These are phyloP conservation scores for Scaptomyza montana DNA, from an alignment of 1,140 invertebrate species.

Conservation along the genomic window DNA sequence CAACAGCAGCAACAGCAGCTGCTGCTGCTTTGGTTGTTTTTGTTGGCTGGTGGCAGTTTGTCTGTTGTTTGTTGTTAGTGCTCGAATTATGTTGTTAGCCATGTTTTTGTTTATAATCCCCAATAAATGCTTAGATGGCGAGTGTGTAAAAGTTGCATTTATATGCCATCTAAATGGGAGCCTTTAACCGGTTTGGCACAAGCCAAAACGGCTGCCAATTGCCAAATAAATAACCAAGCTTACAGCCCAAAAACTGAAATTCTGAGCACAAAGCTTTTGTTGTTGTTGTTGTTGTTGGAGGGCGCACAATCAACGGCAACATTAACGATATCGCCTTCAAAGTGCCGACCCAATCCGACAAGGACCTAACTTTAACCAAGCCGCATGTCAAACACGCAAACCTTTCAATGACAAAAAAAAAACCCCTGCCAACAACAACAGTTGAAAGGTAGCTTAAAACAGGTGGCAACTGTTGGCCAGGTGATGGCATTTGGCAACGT, in stretches of 20 bases:
- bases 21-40: conserved; percentile 10
- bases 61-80: conserved; percentile 66
- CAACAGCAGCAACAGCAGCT: conserved; percentile 42
- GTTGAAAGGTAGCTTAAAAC: not conserved
- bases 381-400: conserved; percentile 74
- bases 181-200: not conserved
- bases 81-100: conserved; percentile 74
- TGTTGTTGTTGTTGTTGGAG: conserved; percentile 34
- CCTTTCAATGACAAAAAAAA: conserved; percentile 65
- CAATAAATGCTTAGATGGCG: conserved; percentile 41
- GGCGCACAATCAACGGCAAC: conserved; percentile 72
- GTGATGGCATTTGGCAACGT: conserved; percentile 48
- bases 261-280: conserved; percentile 19
- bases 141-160: too few species aligned
- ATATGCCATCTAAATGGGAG: conserved; percentile 7
- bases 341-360: conserved; percentile 56
- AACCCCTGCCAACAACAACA: not conserved
- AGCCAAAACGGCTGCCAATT: conserved; percentile 66
- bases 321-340: conserved; percentile 81
- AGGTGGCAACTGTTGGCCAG: conserved; percentile 17
- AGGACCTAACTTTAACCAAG: conserved; percentile 45
- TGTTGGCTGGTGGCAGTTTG: conserved; percentile 22
- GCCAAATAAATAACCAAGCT: conserved; percentile 78
- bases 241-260: conserved; percentile 47
- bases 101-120: conserved; percentile 57